Conservation (phyloP, 2,113 vertebrate species). For the Egretta garzetta region DNA sequence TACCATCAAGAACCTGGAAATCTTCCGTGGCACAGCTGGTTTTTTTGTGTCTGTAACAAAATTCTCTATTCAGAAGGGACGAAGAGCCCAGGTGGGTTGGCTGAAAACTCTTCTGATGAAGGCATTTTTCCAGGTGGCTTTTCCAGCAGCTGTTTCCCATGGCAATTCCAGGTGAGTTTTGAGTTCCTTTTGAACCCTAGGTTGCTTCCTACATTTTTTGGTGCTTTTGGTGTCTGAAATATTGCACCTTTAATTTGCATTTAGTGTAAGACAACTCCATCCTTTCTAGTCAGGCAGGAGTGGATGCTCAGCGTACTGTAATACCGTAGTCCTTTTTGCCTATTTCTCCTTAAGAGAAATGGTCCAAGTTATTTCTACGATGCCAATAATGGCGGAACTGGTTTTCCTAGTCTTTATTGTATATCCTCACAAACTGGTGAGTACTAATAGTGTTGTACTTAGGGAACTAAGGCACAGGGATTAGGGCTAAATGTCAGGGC, state of each 20-base stretch:
- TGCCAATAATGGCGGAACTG: rapidly evolving
- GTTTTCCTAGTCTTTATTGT: background rate
- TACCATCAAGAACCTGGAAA: background rate
- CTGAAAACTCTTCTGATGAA: background rate
- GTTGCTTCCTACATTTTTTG: background rate
- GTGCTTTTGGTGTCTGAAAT: background rate
- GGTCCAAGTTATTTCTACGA: background rate
- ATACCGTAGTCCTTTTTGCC: background rate
- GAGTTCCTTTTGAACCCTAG: background rate
- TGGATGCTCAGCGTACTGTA: background rate
- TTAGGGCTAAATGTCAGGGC: background rate
- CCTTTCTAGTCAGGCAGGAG: background rate
- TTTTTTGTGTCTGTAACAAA: background rate
- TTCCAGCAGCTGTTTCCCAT: background rate
- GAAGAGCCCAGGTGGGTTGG: background rate
- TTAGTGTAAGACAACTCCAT: background rate
- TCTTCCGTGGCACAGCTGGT: background rate
- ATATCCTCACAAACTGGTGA: background rate
- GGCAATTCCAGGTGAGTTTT: background rate
- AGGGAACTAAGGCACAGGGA: background rate
- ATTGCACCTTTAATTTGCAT: background rate
- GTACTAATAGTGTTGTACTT: background rate
- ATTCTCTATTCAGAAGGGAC: background rate
- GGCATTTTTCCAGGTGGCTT: background rate
- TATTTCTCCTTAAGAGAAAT: background rate